These are phyloP conservation scores for Micronycteris hirsuta DNA, from an alignment of 2,113 vertebrate genomes.

Conservation along the genomic window DNA sequence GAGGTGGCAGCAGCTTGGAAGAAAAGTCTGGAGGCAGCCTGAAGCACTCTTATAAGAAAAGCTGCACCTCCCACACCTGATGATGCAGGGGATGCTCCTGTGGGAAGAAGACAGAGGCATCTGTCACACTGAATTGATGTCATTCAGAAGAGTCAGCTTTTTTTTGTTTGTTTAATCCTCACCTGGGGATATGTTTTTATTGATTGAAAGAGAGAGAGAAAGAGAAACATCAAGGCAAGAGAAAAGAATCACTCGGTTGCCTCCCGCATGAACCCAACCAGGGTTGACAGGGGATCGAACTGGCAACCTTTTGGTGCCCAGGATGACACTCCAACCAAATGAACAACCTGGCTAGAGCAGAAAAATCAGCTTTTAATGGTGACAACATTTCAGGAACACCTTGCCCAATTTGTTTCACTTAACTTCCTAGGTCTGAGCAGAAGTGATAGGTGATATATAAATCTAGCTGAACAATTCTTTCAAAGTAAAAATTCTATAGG, in stretches of 20 bases:
- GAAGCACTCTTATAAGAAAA: neutral
- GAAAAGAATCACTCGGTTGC: no score
- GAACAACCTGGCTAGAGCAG: no score
- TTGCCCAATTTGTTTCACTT: neutral
- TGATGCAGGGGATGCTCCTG: neutral
- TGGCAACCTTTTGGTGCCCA: no score
- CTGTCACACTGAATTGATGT: neutral
- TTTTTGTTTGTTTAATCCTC: no score
- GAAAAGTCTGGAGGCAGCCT: neutral
- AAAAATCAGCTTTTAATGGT: neutral
- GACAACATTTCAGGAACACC: neutral
- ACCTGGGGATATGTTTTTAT: no score
- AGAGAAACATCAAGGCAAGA: no score
- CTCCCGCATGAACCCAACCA: no score
- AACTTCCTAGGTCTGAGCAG: neutral
- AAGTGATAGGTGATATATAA: neutral
- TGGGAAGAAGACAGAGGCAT: neutral
- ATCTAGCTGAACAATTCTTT: neutral
- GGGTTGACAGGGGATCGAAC: no score
- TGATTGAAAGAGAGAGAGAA: no score
- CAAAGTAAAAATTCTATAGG: neutral
- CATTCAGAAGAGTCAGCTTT: neutral
- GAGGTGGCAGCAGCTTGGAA: neutral
- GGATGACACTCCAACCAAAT: no score
- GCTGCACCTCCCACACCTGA: no score